Base-by-base conservation (phyloP, 2,113 vertebrate species). In the Oenanthe oenanthe region DNA sequence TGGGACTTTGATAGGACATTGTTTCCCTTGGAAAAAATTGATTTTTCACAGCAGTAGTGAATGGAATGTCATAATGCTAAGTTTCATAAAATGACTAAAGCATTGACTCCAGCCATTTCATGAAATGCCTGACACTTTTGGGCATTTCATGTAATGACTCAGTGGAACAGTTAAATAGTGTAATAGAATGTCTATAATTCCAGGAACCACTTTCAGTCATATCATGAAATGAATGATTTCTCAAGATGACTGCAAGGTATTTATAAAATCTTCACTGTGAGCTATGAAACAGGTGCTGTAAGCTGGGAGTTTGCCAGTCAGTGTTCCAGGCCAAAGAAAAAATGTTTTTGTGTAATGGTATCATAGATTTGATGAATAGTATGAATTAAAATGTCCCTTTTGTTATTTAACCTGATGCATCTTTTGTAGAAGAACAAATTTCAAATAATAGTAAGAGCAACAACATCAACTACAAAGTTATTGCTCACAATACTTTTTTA, bases 231-330 rank as follows among this genome's bases (percentile, higher is more conserved):
- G 40, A 95, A 85, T 95, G 70, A 92, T 93, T 85, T 92, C 71
- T 93, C 58, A 92, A 89, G 81, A 88, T 79, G 77, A 82, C 62
- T 89, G 45, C 31, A 26, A 94, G 32, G 21, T 93, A 85, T 92
- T 96, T 93, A 65, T 95, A 88, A 92, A 88, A 95, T 89, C 58
- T 92, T 93, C 81, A 29, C 71, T 82, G 71, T 65, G 86, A 95
- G 34, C 65, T 87, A 57, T 72, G 87, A 95, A 95, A 84, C 66
- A 89, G 89, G 87, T 92, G 61, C 80, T 92, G 47, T 38, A 82
- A 72, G 21, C 62, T 85, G 87, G 87, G 89, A 93, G 42, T 71
- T 92, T 95, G 94, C 80, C 92, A 96, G 83, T 89, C 61, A 78
- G 29, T 57, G 18, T 97, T 95, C 25, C 62, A 65, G 48, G 74